Percentiles rank a stretch among this genome's conserved stretches.
phyloP scores from a whole-genome alignment of 2,797 vertebrate genomes.

The Sylvilagus floridanus region DNA sequence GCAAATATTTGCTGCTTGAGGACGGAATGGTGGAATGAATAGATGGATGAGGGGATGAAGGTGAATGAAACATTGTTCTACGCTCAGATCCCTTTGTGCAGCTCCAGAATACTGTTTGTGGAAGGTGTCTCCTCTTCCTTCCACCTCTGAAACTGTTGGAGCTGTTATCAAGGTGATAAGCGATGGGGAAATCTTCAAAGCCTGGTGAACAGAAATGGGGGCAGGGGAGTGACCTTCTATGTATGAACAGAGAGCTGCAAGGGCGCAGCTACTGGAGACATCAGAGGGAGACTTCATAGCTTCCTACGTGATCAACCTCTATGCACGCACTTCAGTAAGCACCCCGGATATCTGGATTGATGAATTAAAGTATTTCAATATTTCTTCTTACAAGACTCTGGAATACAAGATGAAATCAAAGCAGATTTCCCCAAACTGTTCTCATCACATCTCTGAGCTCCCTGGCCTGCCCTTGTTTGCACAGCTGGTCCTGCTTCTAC shows the following conservation, averaged over 20 bases:
- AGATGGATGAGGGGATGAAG: slow-evolving; percentile 44
- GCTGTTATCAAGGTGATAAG: slow-evolving; percentile 65
- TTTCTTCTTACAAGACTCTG: slow-evolving; percentile 38
- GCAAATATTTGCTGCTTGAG: slow-evolving; percentile 71
- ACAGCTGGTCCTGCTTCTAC: not conserved
- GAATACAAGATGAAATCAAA: slow-evolving; percentile 43
- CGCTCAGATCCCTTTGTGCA: slow-evolving; percentile 57
- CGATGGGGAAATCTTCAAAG: slow-evolving; percentile 65
- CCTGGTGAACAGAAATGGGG: slow-evolving; percentile 48
- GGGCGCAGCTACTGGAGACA: not conserved
- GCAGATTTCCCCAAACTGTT: not conserved
- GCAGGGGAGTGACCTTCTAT: not conserved
- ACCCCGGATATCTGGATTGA: not conserved
- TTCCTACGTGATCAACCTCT: not conserved
- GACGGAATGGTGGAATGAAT: slow-evolving; percentile 47
- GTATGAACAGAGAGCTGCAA: not conserved
- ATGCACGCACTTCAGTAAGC: not conserved
- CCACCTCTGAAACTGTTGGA: slow-evolving; percentile 29
- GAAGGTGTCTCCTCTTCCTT: slow-evolving; percentile 72
- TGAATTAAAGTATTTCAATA: slow-evolving; percentile 52
- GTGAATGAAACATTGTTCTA: slow-evolving; percentile 69
- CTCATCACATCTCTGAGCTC: not conserved
- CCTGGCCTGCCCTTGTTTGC: not conserved
- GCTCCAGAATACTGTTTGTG: slow-evolving; percentile 70
- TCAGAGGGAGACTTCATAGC: not conserved